These are phyloP conservation scores for Toxostoma redivivum DNA, from an alignment of 2,113 vertebrate genomes.

Conservation along the genomic window DNA sequence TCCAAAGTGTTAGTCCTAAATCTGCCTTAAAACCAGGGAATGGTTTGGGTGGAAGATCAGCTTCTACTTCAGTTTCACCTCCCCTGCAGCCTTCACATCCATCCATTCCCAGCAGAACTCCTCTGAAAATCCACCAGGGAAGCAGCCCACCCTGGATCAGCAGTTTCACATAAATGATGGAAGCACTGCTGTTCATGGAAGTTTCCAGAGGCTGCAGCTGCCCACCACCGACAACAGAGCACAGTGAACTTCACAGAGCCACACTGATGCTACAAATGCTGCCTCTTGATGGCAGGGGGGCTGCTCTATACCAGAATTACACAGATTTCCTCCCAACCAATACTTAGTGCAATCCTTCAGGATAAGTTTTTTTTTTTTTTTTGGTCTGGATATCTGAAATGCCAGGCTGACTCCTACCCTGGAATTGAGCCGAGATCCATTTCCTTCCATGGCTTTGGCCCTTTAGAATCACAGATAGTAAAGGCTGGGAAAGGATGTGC, in stretches of 20 bases:
- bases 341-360: not conserved
- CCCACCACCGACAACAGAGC: not conserved
- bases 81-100: not conserved
- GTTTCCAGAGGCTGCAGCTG: not conserved
- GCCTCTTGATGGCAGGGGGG: not conserved
- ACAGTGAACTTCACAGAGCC: fast-evolving
- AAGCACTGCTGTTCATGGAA: not conserved
- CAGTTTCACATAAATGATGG: not conserved
- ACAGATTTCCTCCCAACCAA: fast-evolving
- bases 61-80: not conserved
- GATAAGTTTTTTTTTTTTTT: not conserved
- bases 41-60: not conserved
- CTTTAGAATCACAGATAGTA: not conserved
- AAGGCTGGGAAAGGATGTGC: not conserved
- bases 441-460: not conserved
- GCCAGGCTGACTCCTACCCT: not conserved
- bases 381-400: not conserved
- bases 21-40: not conserved
- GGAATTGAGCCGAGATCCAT: not conserved
- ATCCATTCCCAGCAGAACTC: not conserved
- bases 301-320: not conserved
- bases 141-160: not conserved
- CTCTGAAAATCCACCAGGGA: not conserved
- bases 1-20: not conserved
- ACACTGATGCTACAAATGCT: fast-evolving